Conservation (phyloP, 2,888 invertebrate genomes). For the Psylliodes chrysocephalus region DNA sequence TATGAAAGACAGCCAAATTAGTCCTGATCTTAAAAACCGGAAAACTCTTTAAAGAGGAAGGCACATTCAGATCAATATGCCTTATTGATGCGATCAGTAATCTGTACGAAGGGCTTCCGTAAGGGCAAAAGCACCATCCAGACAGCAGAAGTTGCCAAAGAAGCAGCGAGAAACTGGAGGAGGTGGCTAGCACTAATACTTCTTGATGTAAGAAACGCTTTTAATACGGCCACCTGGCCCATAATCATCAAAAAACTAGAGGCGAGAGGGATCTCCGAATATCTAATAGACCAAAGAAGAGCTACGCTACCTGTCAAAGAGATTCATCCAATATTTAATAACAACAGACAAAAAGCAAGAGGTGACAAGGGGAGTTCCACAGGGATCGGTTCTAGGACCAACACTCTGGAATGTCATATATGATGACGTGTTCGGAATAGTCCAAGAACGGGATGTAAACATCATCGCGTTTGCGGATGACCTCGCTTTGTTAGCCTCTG, state of each 20-base stretch:
- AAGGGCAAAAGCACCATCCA: not conserved
- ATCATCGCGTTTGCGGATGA: slow-evolving; percentile 2
- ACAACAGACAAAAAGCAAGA: not conserved
- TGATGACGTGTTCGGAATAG: not conserved
- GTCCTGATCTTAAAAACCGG: too few relatives aligned
- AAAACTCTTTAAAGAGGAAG: too few relatives aligned
- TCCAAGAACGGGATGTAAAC: not conserved
- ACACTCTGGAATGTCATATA: not conserved
- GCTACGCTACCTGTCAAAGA: not conserved
- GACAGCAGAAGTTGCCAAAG: not conserved
- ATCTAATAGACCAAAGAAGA: not conserved
- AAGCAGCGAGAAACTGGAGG: not conserved
- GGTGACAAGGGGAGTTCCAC: slow-evolving; percentile 21
- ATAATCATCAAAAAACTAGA: not conserved
- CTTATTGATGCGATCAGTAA: too few relatives aligned
- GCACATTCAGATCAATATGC: too few relatives aligned
- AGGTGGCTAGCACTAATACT: not conserved
- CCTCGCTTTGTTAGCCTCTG: not conserved
- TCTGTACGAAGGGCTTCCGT: too few relatives aligned
- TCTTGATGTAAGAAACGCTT: not conserved
- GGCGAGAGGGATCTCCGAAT: not conserved
- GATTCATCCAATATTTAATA: not conserved
- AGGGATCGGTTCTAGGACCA: slow-evolving; percentile 11
- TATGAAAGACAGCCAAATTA: too few relatives aligned
- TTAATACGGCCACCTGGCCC: not conserved